Evolutionary conservation across 2,113 vertebrate species (phyloP), one percentile per base, ranked within the genome.

Genomic region (Falco punctatus): DNA sequence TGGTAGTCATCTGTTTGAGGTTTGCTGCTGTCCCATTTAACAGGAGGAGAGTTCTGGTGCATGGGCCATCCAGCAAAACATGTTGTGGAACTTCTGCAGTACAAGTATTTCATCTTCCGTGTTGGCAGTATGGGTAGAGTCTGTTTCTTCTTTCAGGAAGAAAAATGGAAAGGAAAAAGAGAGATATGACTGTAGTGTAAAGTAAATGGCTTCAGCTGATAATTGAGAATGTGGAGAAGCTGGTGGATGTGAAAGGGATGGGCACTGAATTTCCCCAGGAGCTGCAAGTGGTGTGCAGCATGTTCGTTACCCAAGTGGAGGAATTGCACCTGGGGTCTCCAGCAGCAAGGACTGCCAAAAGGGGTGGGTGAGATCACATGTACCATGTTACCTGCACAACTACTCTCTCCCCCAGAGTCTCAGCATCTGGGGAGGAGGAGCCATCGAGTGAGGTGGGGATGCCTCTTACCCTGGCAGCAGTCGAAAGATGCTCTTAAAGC

Each of bases 251-350:
- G 5, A 71, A 59, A 65, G 11, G 21, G 15, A 17, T 15, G 35
- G 55, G 18, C 19, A 40, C 2, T 40, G 49, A 55, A 65, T 64
- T 86, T 84, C 59, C 66, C 5, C 13, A 46, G 61, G 62, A 80
- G 22, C 40, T 40, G n/a, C 46, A 65, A 0, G 0, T 55, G 22
- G 10, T 42, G 55, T n/a, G n/a, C 30, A 78, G 20, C 44, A 1
- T 9, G 7, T 32, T 54, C 78, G 27, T 69, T 75, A 51, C 28
- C 18, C 15, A 48, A 27, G 35, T 5, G 33, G 15, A 46, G 26
- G 26, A 49, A 57, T 66, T 0, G 1, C 26, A 40, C 9, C 26
- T 32, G 42, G 27, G 22, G 10, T 55, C 20, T 86, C 22, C 1
- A 4, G 57, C 66, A 82, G 46, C 33, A 57, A 78, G 33, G 15